phyloP scores from a whole-genome alignment of 2,113 vertebrate species.

The Calcarius ornatus region DNA sequence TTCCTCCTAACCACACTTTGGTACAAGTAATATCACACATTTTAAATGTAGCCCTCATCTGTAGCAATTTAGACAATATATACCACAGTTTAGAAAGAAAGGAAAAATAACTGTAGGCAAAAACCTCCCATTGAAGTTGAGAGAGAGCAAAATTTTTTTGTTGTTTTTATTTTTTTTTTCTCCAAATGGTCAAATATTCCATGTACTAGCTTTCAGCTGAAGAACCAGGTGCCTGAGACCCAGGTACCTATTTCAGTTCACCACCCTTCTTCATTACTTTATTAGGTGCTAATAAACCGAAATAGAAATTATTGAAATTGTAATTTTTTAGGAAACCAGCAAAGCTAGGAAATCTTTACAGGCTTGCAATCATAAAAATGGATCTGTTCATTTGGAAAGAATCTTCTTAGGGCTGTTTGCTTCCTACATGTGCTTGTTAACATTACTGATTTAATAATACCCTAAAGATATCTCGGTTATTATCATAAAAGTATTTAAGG shows the following conservation, averaged over 20 bases:
- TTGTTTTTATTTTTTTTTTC: neutral
- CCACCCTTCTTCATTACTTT: neutral
- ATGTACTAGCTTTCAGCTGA: neutral
- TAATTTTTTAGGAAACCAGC: neutral
- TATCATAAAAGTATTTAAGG: neutral
- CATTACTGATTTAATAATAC: neutral
- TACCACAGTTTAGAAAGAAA: neutral
- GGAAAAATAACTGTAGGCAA: neutral
- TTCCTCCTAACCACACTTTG: neutral
- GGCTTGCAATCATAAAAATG: neutral
- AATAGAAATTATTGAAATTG: neutral
- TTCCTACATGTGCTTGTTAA: neutral
- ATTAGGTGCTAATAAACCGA: neutral
- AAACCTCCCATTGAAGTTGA: fast-evolving
- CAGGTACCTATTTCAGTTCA: neutral
- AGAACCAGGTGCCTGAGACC: neutral
- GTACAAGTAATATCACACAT: neutral
- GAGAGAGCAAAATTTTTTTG: neutral
- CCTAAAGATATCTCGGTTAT: neutral
- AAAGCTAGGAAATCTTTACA: neutral
- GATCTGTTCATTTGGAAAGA: neutral
- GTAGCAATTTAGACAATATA: neutral
- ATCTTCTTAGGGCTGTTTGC: neutral
- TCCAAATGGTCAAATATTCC: neutral
- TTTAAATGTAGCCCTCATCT: neutral